phyloP scores from a whole-genome alignment of 2,888 invertebrate genomes.

The Corythucha ciliata region DNA sequence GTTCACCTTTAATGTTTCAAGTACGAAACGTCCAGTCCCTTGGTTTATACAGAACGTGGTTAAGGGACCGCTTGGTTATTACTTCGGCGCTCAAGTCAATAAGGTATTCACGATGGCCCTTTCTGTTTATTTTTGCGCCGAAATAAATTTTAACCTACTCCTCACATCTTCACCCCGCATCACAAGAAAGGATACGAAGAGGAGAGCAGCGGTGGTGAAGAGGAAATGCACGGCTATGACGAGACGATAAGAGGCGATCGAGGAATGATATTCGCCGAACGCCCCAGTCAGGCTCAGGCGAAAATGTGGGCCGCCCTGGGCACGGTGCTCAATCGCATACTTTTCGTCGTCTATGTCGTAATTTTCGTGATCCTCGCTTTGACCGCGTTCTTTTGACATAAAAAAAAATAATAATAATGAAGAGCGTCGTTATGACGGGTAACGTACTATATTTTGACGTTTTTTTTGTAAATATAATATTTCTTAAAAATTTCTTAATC shows the following conservation, averaged over 20 bases:
- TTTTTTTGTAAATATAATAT: no score
- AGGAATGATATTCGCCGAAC: constrained; percentile 16
- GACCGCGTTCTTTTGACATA: constrained; percentile 11
- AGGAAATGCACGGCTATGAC: constrained; percentile 19
- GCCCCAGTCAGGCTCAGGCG: constrained; percentile 17
- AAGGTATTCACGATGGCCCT: no score
- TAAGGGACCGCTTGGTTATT: constrained; percentile 42
- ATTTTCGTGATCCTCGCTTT: constrained; percentile 41
- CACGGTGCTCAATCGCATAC: constrained; percentile 52
- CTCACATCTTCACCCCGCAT: background rate
- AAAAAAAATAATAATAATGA: no score
- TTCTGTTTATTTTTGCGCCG: background rate
- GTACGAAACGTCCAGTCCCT: constrained; percentile 45
- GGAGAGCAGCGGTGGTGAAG: constrained; percentile 23
- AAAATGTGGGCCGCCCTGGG: constrained; percentile 57
- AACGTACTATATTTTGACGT: no score
- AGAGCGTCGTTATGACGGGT: no score
- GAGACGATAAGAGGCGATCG: constrained; percentile 12
- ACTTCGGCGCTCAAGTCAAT: constrained; percentile 1
- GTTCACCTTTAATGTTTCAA: constrained; percentile 42
- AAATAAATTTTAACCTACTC: background rate
- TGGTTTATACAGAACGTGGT: constrained; percentile 46
- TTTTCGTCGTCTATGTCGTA: constrained; percentile 49
- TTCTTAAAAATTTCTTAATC: no score
- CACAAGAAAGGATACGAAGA: constrained; percentile 12